A percentile compares a stretch with the other conserved stretches of the same genome.
Conservation (phyloP, 2,113 vertebrate species). For the Apodemus sylvaticus region DNA sequence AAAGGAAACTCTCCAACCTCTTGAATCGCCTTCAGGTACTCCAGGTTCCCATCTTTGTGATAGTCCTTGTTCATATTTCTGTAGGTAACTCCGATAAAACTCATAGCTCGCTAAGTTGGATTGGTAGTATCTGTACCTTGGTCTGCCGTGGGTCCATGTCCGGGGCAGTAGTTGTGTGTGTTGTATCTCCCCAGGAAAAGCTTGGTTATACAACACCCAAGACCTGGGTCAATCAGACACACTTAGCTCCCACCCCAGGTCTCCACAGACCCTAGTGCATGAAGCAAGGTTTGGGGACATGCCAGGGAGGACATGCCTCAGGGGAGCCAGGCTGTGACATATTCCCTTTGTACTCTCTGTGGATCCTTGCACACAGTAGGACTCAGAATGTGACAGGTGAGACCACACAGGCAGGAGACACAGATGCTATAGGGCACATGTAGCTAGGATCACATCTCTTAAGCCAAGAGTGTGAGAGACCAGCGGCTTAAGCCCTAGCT, state of each 20-base stretch:
- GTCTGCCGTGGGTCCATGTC: neutral
- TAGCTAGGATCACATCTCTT: neutral
- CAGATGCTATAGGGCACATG: rapidly evolving
- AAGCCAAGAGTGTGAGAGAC: neutral
- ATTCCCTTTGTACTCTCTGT: neutral
- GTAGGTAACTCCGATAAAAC: neutral
- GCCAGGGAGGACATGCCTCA: neutral
- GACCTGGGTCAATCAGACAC: neutral
- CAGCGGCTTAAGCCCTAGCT: neutral
- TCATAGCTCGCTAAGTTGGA: too few relatives aligned
- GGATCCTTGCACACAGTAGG: neutral
- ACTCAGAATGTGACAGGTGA: neutral
- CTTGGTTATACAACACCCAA: neutral
- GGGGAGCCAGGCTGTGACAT: neutral
- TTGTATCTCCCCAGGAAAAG: neutral
- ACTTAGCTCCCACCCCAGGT: too few relatives aligned
- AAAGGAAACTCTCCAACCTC: neutral
- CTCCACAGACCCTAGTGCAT: rapidly evolving
- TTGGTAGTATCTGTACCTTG: neutral
- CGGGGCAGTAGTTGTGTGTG: too few relatives aligned
- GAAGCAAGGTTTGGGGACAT: neutral
- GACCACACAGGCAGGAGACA: neutral
- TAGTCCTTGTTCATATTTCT: neutral
- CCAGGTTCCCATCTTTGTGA: neutral
- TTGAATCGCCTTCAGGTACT: neutral